These are phyloP conservation scores for Alcis repandata DNA, from an alignment of 2,888 invertebrate genomes.

Conservation along the genomic window DNA sequence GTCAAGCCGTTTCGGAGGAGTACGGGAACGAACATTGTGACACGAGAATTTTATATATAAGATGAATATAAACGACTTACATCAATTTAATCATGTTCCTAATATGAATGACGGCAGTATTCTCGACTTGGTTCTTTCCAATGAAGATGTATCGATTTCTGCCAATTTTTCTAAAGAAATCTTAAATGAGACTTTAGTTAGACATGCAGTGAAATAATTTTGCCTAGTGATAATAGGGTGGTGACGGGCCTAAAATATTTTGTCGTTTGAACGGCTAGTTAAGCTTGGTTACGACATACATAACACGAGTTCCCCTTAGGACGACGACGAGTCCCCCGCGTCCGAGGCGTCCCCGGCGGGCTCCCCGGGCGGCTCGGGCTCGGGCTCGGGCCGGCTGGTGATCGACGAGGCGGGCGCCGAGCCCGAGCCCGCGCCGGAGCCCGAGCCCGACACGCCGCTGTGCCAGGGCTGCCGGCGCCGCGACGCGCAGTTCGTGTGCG, in stretches of 20 bases:
- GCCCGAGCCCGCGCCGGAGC: slow-evolving; percentile 68
- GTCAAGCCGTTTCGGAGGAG: too few species aligned
- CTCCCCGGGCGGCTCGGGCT: slow-evolving; percentile 56
- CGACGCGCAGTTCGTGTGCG: slow-evolving; percentile 95
- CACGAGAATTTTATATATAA: too few species aligned
- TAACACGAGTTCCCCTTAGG: slow-evolving; percentile 63
- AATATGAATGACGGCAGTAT: too few species aligned
- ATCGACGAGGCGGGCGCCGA: slow-evolving; percentile 65
- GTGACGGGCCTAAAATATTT: too few species aligned
- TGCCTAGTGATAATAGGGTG: too few species aligned
- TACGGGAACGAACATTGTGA: too few species aligned
- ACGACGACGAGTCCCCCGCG: slow-evolving; percentile 87
- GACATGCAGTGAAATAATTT: too few species aligned
- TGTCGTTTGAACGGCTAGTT: background rate
- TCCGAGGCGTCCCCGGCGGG: slow-evolving; percentile 75
- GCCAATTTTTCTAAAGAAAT: background rate
- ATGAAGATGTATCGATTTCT: too few species aligned
- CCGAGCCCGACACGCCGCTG: slow-evolving; percentile 87
- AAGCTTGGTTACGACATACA: background rate
- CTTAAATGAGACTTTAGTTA: too few species aligned
- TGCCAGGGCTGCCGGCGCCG: slow-evolving; percentile 95
- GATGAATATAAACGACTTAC: too few species aligned
- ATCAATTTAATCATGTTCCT: too few species aligned
- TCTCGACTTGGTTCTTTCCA: too few species aligned
- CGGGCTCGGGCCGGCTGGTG: slow-evolving; percentile 67